A percentile compares a stretch with the other conserved stretches of the same genome.
These are phyloP conservation scores for Dryocosmus kuriphilus DNA, from an alignment of 2,888 invertebrate genomes.

Conservation along the genomic window DNA sequence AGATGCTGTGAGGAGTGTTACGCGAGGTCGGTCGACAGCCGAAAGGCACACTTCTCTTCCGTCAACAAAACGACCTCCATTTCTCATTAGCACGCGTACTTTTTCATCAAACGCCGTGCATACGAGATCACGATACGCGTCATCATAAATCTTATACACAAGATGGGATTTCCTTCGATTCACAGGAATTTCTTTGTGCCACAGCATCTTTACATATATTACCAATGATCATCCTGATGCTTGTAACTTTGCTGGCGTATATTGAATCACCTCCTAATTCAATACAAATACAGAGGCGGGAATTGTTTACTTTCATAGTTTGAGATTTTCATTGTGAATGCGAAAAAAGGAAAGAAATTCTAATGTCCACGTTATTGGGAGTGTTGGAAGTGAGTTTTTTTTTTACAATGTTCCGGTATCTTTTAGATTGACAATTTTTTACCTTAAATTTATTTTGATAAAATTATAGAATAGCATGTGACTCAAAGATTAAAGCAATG, in stretches of 20 bases:
- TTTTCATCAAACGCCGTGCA: constrained; percentile 32
- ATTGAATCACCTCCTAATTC: constrained; percentile 18
- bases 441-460: too few relatives aligned
- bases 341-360: background rate
- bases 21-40: constrained; percentile 30
- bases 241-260: constrained; percentile 6
- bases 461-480: too few relatives aligned
- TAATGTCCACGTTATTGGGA: background rate
- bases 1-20: constrained; percentile 2
- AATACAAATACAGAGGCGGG: constrained; percentile 17
- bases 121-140: constrained; percentile 18
- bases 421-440: too few relatives aligned
- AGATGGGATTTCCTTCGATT: constrained; percentile 13
- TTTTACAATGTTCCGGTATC: too few relatives aligned
- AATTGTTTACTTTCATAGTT: constrained; percentile 19
- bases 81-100: constrained; percentile 24
- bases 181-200: constrained; percentile 14
- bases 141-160: constrained; percentile 16
- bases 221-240: background rate
- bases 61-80: constrained; percentile 39
- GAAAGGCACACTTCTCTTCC: constrained; percentile 36
- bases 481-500: too few relatives aligned
- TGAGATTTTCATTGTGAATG: constrained; percentile 7
- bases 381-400: too few relatives aligned
- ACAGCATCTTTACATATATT: background rate